These are phyloP conservation scores for Cynaeus angustus DNA, from an alignment of 2,888 invertebrate genomes.

Conservation along the genomic window DNA sequence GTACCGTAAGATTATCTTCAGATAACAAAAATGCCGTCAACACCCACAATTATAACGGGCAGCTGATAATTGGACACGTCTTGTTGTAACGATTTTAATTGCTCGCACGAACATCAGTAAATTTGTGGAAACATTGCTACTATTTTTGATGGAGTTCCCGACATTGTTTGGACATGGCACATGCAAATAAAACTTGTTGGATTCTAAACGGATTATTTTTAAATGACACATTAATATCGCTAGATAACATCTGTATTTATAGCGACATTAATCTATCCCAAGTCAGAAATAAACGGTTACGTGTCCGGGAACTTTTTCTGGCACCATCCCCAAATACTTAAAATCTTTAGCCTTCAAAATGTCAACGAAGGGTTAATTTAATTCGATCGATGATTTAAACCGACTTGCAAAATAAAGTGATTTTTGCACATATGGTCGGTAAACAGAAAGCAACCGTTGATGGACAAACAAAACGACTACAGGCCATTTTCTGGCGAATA, in stretches of 20 bases:
- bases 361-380: background rate
- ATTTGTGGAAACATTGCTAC: too few species aligned
- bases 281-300: conserved; percentile 47
- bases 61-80: conserved; percentile 15
- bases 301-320: conserved; percentile 45
- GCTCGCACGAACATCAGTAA: too few species aligned
- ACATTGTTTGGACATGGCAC: background rate
- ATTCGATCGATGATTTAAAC: background rate
- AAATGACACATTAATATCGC: conserved; percentile 29
- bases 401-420: too few species aligned
- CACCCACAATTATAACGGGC: conserved; percentile 44
- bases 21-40: conserved; percentile 31
- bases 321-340: conserved; percentile 11
- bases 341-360: conserved; percentile 3
- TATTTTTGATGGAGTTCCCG: background rate
- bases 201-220: conserved; percentile 23
- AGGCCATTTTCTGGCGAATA: conserved; percentile 11
- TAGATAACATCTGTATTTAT: conserved; percentile 43
- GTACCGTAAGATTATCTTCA: conserved; percentile 32
- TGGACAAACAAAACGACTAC: conserved; percentile 4
- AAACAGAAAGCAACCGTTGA: conserved; percentile 5
- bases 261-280: conserved; percentile 42
- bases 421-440: background rate
- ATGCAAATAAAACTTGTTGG: conserved; percentile 35
- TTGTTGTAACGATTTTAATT: conserved; percentile 17